Percentiles rank a stretch among this genome's conserved stretches.
These are phyloP conservation scores for Marcusenius ussheri DNA, from an alignment of 2,113 vertebrate genomes.

Conservation along the genomic window DNA sequence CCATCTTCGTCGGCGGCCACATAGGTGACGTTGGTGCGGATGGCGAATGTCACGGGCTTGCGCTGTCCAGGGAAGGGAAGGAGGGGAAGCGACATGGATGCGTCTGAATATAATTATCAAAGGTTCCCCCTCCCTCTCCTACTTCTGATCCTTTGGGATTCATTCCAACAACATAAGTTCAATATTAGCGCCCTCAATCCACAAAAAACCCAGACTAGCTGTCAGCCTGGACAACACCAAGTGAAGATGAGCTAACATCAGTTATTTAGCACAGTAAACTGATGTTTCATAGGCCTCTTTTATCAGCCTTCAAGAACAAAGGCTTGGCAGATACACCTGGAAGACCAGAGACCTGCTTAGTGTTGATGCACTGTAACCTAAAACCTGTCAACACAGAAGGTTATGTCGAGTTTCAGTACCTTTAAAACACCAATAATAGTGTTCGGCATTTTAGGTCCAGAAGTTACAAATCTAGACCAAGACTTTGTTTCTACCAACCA, in stretches of 20 bases:
- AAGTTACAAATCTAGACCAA: too few species aligned
- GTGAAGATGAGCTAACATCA: neutral
- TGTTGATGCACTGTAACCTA: neutral
- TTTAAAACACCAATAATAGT: neutral
- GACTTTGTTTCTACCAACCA: too few species aligned
- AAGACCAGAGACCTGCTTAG: neutral
- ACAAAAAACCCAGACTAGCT: neutral
- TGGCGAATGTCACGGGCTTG: slow-evolving; percentile 95
- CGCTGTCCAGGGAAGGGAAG: slow-evolving; percentile 58
- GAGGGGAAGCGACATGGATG: neutral
- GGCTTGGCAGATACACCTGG: neutral
- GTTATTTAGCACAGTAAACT: neutral
- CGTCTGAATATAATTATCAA: neutral
- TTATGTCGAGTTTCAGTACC: neutral
- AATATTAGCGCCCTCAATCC: neutral
- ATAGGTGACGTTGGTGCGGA: slow-evolving; percentile 94
- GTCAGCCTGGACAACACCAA: neutral
- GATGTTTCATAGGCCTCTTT: neutral
- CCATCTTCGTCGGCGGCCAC: slow-evolving; percentile 90
- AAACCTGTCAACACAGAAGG: neutral
- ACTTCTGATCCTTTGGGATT: neutral
- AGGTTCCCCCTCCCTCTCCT: neutral
- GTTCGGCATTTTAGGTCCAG: too few species aligned
- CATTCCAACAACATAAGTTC: neutral
- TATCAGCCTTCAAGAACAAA: neutral